Conservation (phyloP, 2,113 vertebrate species). For the Seriola quinqueradiata region DNA sequence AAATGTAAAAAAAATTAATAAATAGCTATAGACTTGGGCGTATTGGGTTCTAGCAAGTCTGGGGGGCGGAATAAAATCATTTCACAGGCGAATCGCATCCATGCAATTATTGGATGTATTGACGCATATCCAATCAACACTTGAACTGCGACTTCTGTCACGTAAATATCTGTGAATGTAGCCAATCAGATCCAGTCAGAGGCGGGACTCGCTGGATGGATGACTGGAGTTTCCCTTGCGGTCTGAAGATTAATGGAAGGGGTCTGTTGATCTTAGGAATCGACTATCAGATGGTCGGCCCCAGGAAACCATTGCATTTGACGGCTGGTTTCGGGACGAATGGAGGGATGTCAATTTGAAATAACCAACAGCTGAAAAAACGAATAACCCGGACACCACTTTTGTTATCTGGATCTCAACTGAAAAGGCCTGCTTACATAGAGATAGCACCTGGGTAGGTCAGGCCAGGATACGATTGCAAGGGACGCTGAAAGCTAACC, state of each 20-base stretch:
- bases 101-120: constrained; percentile 37
- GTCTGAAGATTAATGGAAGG: constrained; percentile 86
- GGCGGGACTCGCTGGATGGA: constrained; percentile 72
- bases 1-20: constrained; percentile 51
- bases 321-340: constrained; percentile 53
- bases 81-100: constrained; percentile 71
- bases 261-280: constrained; percentile 81
- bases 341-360: constrained; percentile 36
- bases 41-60: constrained; percentile 64
- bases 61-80: constrained; percentile 62
- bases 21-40: constrained; percentile 40
- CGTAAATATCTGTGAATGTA: neutral
- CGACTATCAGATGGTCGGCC: constrained; percentile 73
- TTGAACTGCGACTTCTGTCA: constrained; percentile 6
- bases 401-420: constrained; percentile 35
- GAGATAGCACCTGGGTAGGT: constrained; percentile 71
- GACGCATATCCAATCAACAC: constrained; percentile 65
- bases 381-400: constrained; percentile 27
- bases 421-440: constrained; percentile 66
- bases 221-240: constrained; percentile 86
- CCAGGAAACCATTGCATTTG: constrained; percentile 58
- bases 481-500: constrained; percentile 71
- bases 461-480: constrained; percentile 72
- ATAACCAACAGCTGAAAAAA: constrained; percentile 8
- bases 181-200: constrained; percentile 62